Conservation (phyloP, 2,113 vertebrate genomes). For the Carassius auratus region DNA sequence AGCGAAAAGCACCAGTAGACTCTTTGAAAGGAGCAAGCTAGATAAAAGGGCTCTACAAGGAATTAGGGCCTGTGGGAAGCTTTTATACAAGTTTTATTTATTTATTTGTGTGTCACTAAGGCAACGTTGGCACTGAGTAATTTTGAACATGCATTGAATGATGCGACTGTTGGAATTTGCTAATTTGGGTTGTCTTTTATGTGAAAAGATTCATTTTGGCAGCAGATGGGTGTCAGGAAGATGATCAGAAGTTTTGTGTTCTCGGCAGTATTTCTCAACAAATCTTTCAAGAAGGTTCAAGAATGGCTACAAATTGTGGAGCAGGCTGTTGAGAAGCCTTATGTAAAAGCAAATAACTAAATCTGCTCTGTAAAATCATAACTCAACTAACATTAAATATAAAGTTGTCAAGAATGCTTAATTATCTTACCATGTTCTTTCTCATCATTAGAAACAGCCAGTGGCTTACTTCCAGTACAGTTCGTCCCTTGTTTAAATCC, state of each 20-base stretch:
- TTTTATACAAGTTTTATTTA: background rate
- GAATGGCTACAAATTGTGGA: background rate
- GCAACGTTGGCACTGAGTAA: background rate
- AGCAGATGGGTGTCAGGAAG: background rate
- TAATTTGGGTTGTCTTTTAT: constrained; percentile 15
- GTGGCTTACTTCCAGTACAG: background rate
- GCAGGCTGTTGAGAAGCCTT: background rate
- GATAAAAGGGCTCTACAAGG: constrained; percentile 31
- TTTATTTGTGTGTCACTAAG: constrained; percentile 13
- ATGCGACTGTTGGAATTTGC: background rate
- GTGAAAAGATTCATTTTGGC: background rate
- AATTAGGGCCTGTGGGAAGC: constrained; percentile 6
- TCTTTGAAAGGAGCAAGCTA: constrained; percentile 30
- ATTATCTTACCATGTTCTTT: too few species aligned
- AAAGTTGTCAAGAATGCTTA: background rate
- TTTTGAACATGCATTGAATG: background rate
- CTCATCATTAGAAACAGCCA: too few species aligned
- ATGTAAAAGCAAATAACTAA: too few species aligned
- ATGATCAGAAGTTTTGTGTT: background rate
- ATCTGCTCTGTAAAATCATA: too few species aligned
- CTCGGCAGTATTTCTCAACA: background rate
- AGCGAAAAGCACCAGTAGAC: constrained; percentile 28
- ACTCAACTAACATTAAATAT: too few species aligned
- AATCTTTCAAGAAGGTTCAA: background rate
- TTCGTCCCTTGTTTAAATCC: background rate